phyloP scores from a whole-genome alignment of 2,113 vertebrate genomes.

The Geococcyx californianus region DNA sequence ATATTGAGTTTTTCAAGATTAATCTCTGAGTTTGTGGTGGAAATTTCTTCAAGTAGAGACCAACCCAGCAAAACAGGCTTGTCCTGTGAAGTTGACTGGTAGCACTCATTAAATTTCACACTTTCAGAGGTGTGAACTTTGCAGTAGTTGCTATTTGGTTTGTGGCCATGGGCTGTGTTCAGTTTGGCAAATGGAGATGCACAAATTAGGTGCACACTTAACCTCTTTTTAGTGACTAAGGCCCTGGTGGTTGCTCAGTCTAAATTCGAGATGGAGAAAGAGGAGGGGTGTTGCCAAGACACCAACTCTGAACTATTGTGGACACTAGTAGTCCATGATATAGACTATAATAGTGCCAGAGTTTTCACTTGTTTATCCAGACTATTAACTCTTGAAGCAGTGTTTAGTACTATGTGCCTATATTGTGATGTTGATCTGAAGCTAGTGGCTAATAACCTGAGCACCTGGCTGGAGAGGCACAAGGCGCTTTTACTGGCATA shows the following conservation, averaged over 20 bases:
- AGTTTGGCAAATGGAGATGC: neutral
- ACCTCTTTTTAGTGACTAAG: neutral
- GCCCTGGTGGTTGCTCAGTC: neutral
- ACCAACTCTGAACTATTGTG: neutral
- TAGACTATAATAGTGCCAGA: accelerated
- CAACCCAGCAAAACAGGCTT: neutral
- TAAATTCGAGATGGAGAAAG: neutral
- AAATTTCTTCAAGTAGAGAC: neutral
- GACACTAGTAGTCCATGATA: neutral
- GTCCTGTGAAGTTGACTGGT: neutral
- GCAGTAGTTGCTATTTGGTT: neutral
- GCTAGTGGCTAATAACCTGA: neutral
- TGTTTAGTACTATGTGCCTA: neutral
- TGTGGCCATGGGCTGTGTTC: accelerated
- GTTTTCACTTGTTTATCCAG: neutral
- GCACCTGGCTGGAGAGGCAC: neutral
- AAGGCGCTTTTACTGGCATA: neutral
- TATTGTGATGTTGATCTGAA: neutral
- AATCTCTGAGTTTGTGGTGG: neutral
- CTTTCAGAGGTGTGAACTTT: neutral
- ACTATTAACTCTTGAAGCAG: neutral
- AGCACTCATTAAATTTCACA: neutral
- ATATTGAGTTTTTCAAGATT: neutral
- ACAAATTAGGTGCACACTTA: neutral
- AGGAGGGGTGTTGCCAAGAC: neutral